These are phyloP conservation scores for Suncus etruscus DNA, from an alignment of 2,113 vertebrate genomes.

Conservation along the genomic window DNA sequence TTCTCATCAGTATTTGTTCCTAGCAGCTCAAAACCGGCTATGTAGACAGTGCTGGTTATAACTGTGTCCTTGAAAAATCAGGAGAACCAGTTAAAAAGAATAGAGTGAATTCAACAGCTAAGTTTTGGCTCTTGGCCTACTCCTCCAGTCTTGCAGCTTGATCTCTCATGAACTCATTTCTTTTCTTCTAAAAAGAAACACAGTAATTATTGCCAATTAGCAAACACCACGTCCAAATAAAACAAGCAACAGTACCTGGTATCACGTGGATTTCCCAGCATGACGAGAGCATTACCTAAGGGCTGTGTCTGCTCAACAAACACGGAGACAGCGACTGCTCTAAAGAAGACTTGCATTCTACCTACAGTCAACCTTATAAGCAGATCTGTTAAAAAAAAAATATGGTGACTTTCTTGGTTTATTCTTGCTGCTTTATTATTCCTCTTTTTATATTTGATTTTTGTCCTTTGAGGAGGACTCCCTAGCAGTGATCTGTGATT, in stretches of 20 bases:
- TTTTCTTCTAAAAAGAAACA: conserved; percentile 43
- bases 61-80: conserved; percentile 47
- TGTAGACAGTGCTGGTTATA: conserved; percentile 28
- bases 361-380: conserved; percentile 10
- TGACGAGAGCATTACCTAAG: neutral
- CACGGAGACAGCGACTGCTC: neutral
- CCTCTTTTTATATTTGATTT: no score
- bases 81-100: neutral
- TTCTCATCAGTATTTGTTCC: conserved; percentile 44
- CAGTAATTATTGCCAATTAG: conserved; percentile 41
- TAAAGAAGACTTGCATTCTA: neutral
- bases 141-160: conserved; percentile 7
- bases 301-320: neutral
- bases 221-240: neutral
- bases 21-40: conserved; percentile 16
- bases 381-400: neutral
- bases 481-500: no score
- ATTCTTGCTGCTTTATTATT: no score
- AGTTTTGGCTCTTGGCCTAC: neutral
- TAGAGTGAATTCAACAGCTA: conserved; percentile 16
- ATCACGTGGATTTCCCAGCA: neutral
- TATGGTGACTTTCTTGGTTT: no score
- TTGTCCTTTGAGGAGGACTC: no score
- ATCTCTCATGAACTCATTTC: conserved; percentile 42
- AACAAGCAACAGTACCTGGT: neutral